Conservation (phyloP, 2,113 vertebrate species). For the Tauraco erythrolophus region DNA sequence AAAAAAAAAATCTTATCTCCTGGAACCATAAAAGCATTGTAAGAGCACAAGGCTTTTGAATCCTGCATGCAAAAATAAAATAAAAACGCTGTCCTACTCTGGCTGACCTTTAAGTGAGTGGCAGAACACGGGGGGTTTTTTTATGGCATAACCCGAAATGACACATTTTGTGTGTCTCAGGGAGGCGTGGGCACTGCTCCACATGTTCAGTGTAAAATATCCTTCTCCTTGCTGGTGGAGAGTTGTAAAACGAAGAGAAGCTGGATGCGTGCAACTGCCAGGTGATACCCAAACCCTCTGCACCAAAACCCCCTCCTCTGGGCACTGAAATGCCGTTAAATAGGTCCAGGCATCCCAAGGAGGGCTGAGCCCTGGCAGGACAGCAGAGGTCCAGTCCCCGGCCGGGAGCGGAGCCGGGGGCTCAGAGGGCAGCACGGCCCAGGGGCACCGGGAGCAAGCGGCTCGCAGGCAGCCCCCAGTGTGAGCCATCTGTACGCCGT, state of each 20-base stretch:
- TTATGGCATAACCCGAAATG: not conserved
- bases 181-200: not conserved
- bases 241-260: not conserved
- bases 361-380: too few species aligned
- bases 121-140: not conserved
- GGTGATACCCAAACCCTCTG: not conserved
- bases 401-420: accelerated
- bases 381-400: accelerated
- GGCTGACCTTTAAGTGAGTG: constrained; percentile 36
- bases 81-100: not conserved
- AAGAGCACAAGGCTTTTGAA: not conserved
- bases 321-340: accelerated
- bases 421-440: not conserved
- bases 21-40: not conserved
- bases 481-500: not conserved
- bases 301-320: accelerated
- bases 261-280: not conserved
- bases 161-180: not conserved
- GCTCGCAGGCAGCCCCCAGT: not conserved
- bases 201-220: not conserved
- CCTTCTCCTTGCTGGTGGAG: not conserved
- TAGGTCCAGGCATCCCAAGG: accelerated
- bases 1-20: not conserved
- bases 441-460: accelerated
- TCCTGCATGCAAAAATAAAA: not conserved